A percentile compares a stretch with the other conserved stretches of the same genome.
Evolutionary conservation across 2,113 vertebrate genomes (phyloP).

Genomic region (Tyto alba): DNA sequence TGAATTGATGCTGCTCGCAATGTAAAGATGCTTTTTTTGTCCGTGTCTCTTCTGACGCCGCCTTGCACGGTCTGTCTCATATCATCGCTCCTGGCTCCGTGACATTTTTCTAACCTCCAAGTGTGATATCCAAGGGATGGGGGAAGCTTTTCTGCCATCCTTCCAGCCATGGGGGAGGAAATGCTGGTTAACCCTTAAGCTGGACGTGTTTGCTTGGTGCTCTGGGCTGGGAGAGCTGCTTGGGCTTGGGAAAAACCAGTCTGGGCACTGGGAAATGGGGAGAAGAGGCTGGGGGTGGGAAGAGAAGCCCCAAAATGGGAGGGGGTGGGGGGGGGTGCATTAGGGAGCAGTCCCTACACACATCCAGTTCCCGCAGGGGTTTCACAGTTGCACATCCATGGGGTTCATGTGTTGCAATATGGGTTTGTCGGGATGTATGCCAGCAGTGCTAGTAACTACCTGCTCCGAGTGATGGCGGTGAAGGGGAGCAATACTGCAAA

Average conservation of each 20-base stretch:
- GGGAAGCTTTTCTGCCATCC: background rate
- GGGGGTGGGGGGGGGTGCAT: too few relatives aligned
- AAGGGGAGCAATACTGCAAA: accelerated
- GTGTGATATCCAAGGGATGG: background rate
- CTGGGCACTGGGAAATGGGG: accelerated
- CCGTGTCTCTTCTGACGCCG: background rate
- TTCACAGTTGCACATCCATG: accelerated
- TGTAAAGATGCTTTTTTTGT: background rate
- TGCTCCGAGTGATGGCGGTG: accelerated
- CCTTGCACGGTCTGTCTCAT: background rate
- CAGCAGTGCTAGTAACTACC: accelerated
- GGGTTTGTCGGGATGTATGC: accelerated
- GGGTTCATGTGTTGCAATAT: accelerated
- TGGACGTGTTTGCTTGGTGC: background rate
- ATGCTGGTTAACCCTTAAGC: accelerated
- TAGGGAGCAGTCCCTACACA: accelerated
- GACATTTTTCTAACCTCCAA: background rate
- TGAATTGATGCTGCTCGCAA: background rate
- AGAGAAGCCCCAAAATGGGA: background rate
- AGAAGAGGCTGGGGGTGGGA: background rate
- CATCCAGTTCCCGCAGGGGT: background rate
- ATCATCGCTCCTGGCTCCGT: background rate
- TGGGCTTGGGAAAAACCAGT: accelerated
- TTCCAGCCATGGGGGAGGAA: background rate
- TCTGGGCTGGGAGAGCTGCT: background rate